phyloP scores from a whole-genome alignment of 2,888 invertebrate genomes.

The Drosophila acutilabella region DNA sequence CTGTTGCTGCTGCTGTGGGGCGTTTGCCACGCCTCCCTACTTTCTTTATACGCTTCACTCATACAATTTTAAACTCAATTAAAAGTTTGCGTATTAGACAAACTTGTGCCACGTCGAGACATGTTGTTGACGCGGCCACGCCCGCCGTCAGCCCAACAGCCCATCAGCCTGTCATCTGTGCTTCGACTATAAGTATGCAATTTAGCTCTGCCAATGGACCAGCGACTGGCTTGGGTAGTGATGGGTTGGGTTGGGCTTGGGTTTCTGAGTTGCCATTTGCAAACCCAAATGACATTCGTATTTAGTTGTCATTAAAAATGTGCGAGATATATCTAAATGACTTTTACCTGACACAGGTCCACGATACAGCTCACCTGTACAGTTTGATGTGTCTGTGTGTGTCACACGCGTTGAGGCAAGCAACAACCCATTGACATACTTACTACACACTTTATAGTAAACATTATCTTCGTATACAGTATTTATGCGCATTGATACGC shows the following conservation, averaged over 20 bases:
- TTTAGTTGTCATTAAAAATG: slow-evolving; percentile 79
- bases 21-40: not conserved
- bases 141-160: not conserved
- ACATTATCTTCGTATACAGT: not conserved
- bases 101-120: slow-evolving; percentile 67
- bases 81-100: slow-evolving; percentile 81
- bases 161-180: not conserved
- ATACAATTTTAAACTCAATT: slow-evolving; percentile 83
- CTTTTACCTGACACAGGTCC: slow-evolving; percentile 42
- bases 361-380: not conserved
- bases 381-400: not conserved
- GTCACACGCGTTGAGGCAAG: slow-evolving; percentile 38
- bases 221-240: not conserved
- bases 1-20: not conserved
- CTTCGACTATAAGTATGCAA: slow-evolving; percentile 40
- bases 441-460: not conserved
- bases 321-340: slow-evolving; percentile 67
- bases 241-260: not conserved
- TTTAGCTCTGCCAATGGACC: slow-evolving; percentile 27
- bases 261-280: slow-evolving; percentile 23
- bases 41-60: slow-evolving; percentile 61
- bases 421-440: slow-evolving; percentile 73
- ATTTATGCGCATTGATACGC: slow-evolving; percentile 61
- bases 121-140: slow-evolving; percentile 45
- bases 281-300: slow-evolving; percentile 71